A percentile compares a stretch with the other conserved stretches of the same genome.
phyloP scores from a whole-genome alignment of 2,888 invertebrate genomes.

The Leucania comma region DNA sequence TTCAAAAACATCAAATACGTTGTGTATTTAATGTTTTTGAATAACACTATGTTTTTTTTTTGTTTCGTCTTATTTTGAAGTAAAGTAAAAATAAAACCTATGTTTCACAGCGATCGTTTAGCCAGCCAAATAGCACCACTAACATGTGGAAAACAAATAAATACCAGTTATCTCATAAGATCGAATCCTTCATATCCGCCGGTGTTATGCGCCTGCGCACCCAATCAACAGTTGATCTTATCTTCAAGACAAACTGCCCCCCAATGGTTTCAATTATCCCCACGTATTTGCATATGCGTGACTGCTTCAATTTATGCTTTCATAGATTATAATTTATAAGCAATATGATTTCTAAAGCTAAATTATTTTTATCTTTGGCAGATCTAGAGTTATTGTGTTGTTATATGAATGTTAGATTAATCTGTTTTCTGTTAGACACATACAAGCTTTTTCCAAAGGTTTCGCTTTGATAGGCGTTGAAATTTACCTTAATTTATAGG shows the following conservation, averaged over 20 bases:
- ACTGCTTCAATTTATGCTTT: constrained; percentile 50
- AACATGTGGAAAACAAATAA: constrained; percentile 50
- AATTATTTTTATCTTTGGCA: constrained; percentile 46
- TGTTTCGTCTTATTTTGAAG: background rate
- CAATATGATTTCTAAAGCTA: constrained; percentile 45
- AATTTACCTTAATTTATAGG: too few species aligned
- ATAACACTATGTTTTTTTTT: too few species aligned
- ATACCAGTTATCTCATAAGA: constrained; percentile 47
- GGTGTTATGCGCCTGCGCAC: constrained; percentile 48
- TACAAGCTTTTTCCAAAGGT: too few species aligned
- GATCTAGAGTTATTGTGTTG: constrained; percentile 35
- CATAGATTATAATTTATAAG: constrained; percentile 54
- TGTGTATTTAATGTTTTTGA: too few species aligned
- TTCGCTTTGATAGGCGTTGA: too few species aligned
- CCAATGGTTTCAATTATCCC: constrained; percentile 57
- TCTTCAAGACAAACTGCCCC: constrained; percentile 52
- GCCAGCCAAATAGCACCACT: constrained; percentile 12
- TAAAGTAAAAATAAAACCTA: background rate
- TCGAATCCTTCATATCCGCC: constrained; percentile 53
- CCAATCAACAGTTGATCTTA: constrained; percentile 60
- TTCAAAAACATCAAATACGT: too few species aligned
- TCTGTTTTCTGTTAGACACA: background rate
- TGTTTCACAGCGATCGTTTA: background rate
- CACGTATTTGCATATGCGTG: constrained; percentile 57
- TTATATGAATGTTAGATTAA: background rate